Percentiles rank a stretch among this genome's conserved stretches.
These are phyloP conservation scores for Botia almorhae DNA, from an alignment of 2,797 vertebrate species.

Conservation along the genomic window DNA sequence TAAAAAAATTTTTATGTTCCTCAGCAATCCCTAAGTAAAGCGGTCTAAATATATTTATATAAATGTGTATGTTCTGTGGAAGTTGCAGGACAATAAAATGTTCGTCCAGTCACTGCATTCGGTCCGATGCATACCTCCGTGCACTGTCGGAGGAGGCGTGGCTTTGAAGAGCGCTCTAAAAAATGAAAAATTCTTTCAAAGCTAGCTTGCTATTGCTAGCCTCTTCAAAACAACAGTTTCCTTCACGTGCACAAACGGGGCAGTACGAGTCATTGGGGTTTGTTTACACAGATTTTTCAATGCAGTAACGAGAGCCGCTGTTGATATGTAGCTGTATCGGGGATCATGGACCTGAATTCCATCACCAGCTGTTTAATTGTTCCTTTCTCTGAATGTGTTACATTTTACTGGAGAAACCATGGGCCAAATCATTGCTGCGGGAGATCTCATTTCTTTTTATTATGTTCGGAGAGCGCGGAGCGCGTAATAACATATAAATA, in stretches of 20 bases:
- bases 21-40: too few relatives aligned
- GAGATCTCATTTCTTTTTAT: constrained; percentile 57
- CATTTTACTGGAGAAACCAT: constrained; percentile 53
- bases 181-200: too few relatives aligned
- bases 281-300: constrained; percentile 12
- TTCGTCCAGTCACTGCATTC: too few relatives aligned
- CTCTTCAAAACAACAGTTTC: not conserved
- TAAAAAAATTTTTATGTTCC: too few relatives aligned
- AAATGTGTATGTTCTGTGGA: too few relatives aligned
- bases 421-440: constrained; percentile 53
- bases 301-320: not conserved
- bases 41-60: too few relatives aligned
- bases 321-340: constrained; percentile 33
- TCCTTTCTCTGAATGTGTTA: constrained; percentile 44
- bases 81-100: too few relatives aligned
- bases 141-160: too few relatives aligned
- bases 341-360: constrained; percentile 41
- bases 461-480: constrained; percentile 44
- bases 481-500: constrained; percentile 54
- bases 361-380: constrained; percentile 55
- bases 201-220: too few relatives aligned
- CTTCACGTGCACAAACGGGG: not conserved
- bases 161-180: too few relatives aligned
- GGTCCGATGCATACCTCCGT: too few relatives aligned
- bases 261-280: not conserved